Percentiles rank a stretch among this genome's conserved stretches.
These are phyloP conservation scores for Tinea semifulvella DNA, from an alignment of 2,888 invertebrate genomes.

Conservation along the genomic window DNA sequence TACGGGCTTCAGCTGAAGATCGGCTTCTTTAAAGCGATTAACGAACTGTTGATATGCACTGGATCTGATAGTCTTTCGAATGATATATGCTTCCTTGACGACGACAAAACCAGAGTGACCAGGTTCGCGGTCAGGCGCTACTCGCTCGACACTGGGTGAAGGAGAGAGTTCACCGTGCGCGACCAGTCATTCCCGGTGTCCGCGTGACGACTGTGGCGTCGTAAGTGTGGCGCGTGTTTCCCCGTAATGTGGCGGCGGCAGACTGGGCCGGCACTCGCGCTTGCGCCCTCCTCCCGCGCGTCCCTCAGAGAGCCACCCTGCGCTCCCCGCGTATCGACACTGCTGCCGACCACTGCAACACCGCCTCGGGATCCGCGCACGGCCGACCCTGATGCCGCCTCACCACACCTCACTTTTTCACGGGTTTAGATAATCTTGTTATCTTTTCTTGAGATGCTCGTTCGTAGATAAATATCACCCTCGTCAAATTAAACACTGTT, in stretches of 20 bases:
- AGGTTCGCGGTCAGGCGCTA: constrained; percentile 31
- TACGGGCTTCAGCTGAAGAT: too few relatives aligned
- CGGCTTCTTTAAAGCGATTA: too few relatives aligned
- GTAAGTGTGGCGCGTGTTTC: constrained; percentile 34
- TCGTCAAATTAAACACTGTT: background rate
- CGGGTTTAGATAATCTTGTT: background rate
- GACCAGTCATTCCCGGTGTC: constrained; percentile 43
- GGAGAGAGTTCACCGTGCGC: constrained; percentile 46
- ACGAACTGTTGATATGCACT: background rate
- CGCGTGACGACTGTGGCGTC: constrained; percentile 43
- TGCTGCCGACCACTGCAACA: constrained; percentile 20
- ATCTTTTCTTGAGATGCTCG: constrained; percentile 1
- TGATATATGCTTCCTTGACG: too few relatives aligned
- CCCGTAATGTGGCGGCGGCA: constrained; percentile 42
- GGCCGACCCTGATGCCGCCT: constrained; percentile 5
- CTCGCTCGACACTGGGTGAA: constrained; percentile 38
- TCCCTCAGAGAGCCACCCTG: constrained; percentile 23
- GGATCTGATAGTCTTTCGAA: background rate
- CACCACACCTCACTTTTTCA: constrained; percentile 9
- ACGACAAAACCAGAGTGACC: too few relatives aligned
- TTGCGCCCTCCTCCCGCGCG: constrained; percentile 28
- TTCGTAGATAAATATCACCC: background rate
- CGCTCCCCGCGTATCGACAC: constrained; percentile 52
- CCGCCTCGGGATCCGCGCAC: constrained; percentile 4
- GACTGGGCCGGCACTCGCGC: constrained; percentile 45